Conservation (phyloP, 2,113 vertebrate genomes). For the Oophaga pumilio region DNA sequence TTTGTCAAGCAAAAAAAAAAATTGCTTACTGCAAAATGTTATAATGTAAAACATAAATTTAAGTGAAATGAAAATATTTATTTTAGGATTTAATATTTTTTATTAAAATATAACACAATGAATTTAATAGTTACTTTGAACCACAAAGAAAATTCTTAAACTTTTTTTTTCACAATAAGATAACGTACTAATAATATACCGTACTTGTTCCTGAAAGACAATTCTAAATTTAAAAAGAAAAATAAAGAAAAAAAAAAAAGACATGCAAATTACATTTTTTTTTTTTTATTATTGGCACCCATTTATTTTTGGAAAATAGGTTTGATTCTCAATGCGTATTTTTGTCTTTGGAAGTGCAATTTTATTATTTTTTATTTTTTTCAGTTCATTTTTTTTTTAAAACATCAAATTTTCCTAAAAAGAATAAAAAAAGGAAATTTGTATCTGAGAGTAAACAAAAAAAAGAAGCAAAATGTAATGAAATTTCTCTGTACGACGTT, state of each 20-base stretch:
- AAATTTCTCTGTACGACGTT: constrained; percentile 75
- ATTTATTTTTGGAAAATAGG: constrained; percentile 39
- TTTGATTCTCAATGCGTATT: constrained; percentile 32
- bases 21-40: too few species aligned
- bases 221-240: background rate
- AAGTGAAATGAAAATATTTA: background rate
- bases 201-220: background rate
- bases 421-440: constrained; percentile 27
- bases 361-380: constrained; percentile 23
- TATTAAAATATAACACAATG: constrained; percentile 9
- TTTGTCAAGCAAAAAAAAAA: too few species aligned
- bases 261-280: constrained; percentile 21
- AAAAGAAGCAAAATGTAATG: constrained; percentile 68
- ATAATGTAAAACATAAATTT: background rate
- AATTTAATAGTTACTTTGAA: constrained; percentile 10
- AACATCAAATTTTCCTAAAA: constrained; percentile 22
- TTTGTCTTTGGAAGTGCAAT: constrained; percentile 44
- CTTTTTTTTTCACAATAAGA: background rate
- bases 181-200: background rate
- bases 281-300: constrained; percentile 20
- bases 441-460: constrained; percentile 64
- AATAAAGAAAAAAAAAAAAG: background rate
- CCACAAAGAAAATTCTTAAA: constrained; percentile 3
- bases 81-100: background rate
- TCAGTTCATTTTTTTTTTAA: background rate